A percentile compares a stretch with the other conserved stretches of the same genome.
Conservation (phyloP, 2,888 invertebrate genomes). For the Lithophane leautieri region DNA sequence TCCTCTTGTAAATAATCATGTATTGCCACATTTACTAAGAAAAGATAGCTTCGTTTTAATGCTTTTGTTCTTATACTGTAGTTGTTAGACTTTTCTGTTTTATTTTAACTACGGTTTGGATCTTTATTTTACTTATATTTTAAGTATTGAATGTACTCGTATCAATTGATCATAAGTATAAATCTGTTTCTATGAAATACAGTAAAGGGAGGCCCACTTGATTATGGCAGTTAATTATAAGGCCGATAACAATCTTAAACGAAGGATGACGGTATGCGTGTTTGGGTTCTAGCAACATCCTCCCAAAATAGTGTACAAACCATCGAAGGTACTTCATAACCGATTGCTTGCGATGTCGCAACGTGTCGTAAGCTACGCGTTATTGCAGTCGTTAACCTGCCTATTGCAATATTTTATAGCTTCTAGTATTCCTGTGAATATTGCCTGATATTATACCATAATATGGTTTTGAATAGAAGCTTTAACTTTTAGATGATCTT, state of each 20-base stretch:
- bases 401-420: conserved; percentile 41
- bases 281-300: not conserved
- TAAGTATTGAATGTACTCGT: conserved; percentile 10
- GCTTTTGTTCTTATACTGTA: not conserved
- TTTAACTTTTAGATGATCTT: too few relatives aligned
- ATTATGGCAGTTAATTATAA: not conserved
- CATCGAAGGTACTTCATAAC: not conserved
- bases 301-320: not conserved
- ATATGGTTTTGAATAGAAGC: too few relatives aligned
- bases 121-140: not conserved
- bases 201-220: not conserved
- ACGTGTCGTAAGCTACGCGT: conserved; percentile 12
- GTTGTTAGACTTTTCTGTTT: not conserved
- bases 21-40: not conserved
- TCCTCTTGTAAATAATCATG: not conserved
- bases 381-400: conserved; percentile 26
- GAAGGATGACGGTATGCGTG: not conserved
- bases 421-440: conserved; percentile 8
- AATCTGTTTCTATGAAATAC: not conserved
- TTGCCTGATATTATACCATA: too few relatives aligned
- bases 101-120: not conserved
- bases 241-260: not conserved
- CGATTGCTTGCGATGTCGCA: conserved; percentile 25
- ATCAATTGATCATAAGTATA: not conserved
- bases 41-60: not conserved